Conservation (phyloP, 2,888 invertebrate species). For the Drosophila peninsularis region DNA sequence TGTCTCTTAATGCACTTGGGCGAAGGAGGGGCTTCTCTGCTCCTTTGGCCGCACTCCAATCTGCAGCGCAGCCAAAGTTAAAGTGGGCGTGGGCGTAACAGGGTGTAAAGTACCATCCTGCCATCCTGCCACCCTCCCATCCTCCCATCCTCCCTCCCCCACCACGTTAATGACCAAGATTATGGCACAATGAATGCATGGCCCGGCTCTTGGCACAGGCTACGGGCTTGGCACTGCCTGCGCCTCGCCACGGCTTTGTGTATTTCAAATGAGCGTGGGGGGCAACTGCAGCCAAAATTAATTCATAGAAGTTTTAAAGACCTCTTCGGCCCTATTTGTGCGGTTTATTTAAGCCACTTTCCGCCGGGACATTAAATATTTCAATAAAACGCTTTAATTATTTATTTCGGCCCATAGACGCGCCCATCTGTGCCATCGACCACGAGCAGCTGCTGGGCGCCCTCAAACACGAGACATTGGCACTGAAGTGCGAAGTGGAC, state of each 20-base stretch:
- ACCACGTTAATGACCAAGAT: constrained; percentile 75
- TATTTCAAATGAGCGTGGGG: not conserved
- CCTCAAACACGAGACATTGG: constrained; percentile 94
- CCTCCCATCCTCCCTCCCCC: not conserved
- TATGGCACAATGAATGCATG: constrained; percentile 78
- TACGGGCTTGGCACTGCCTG: constrained; percentile 1
- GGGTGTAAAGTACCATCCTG: not conserved
- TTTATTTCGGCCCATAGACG: constrained; percentile 78
- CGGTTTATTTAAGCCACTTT: constrained; percentile 33
- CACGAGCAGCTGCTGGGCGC: constrained; percentile 94
- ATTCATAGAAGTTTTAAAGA: constrained; percentile 66
- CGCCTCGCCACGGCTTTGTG: not conserved
- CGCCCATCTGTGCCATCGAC: constrained; percentile 91
- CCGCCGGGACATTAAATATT: constrained; percentile 55
- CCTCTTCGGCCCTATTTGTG: constrained; percentile 20
- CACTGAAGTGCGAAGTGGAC: constrained; percentile 93
- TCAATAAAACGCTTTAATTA: constrained; percentile 68
- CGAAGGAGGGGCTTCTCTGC: constrained; percentile 13
- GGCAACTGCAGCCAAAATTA: constrained; percentile 43
- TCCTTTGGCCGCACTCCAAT: constrained; percentile 66
- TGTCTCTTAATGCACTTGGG: constrained; percentile 72
- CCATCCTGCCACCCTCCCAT: too few relatives aligned
- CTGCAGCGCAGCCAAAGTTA: constrained; percentile 38
- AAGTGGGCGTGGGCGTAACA: constrained; percentile 35
- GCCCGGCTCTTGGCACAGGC: constrained; percentile 59